Evolutionary conservation across 2,888 invertebrate genomes (phyloP).

Genomic region (Panzeria rudis): DNA sequence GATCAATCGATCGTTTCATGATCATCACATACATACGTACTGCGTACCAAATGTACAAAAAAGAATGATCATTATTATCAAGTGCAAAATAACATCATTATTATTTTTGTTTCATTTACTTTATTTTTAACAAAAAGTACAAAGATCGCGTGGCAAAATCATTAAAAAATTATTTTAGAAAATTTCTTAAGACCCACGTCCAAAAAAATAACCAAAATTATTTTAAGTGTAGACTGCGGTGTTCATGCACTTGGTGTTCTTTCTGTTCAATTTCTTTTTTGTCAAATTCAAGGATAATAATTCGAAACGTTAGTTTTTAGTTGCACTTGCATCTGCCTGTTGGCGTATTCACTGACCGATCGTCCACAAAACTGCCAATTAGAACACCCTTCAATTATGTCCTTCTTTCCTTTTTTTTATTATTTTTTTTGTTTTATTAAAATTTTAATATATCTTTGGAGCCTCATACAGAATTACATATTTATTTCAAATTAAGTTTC

Average conservation of each 20-base stretch:
- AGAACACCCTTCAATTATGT: conserved; percentile 69
- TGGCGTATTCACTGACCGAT: conserved; percentile 20
- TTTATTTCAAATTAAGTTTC: conserved; percentile 24
- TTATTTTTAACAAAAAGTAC: conserved; percentile 1
- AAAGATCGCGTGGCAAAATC: conserved; percentile 72
- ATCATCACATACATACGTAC: conserved; percentile 24
- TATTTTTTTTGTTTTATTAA: conserved; percentile 6
- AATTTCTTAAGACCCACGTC: conserved; percentile 43
- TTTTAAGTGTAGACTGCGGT: conserved; percentile 62
- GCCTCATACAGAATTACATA: conserved; percentile 6
- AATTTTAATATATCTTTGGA: conserved; percentile 19
- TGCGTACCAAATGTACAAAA: conserved; percentile 48
- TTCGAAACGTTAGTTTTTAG: conserved; percentile 66
- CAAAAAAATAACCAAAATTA: conserved; percentile 50
- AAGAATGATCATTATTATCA: conserved; percentile 44
- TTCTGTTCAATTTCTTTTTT: conserved; percentile 44
- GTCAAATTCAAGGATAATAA: conserved; percentile 68
- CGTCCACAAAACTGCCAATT: conserved; percentile 67
- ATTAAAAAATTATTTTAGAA: conserved; percentile 62
- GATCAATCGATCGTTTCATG: conserved; percentile 39
- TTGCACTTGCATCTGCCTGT: conserved; percentile 71
- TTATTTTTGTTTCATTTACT: conserved; percentile 12
- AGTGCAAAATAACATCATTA: conserved; percentile 59
- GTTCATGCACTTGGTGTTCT: conserved; percentile 51
- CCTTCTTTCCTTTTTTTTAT: conserved; percentile 20